Conservation (phyloP, 2,113 vertebrate genomes). For the Zapus hudsonius region DNA sequence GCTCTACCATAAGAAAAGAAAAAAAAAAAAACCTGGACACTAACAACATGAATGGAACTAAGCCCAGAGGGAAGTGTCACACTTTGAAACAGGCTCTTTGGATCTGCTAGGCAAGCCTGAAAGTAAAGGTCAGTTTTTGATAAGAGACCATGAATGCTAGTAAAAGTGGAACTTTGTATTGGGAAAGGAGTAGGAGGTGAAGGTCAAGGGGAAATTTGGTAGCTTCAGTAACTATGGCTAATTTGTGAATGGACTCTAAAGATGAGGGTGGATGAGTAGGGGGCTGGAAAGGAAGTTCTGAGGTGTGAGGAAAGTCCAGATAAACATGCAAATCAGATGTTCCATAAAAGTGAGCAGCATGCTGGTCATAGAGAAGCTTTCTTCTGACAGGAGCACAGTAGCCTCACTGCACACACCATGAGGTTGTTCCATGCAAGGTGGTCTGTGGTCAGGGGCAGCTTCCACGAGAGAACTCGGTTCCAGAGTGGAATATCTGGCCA, state of each 20-base stretch:
- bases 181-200: slow-evolving; percentile 64
- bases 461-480: neutral
- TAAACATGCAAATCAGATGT: slow-evolving; percentile 42
- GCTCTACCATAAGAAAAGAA: neutral
- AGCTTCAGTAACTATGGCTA: neutral
- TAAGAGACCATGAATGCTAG: neutral
- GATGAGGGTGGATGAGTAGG: neutral
- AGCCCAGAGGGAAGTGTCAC: neutral
- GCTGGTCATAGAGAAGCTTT: neutral
- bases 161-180: slow-evolving; percentile 38
- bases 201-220: slow-evolving; percentile 69
- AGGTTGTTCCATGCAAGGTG: accelerated
- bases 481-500: neutral
- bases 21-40: no score
- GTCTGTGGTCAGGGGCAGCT: neutral
- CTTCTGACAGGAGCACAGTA: neutral
- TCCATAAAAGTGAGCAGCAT: neutral
- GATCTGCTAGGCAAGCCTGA: slow-evolving; percentile 41
- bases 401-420: neutral
- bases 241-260: slow-evolving; percentile 47
- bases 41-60: neutral
- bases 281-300: slow-evolving; percentile 24
- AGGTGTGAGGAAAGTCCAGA: slow-evolving; percentile 64
- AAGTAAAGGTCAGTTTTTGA: slow-evolving; percentile 62
- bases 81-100: slow-evolving; percentile 46